phyloP scores from a whole-genome alignment of 2,797 vertebrate species.

The Catharus ustulatus region DNA sequence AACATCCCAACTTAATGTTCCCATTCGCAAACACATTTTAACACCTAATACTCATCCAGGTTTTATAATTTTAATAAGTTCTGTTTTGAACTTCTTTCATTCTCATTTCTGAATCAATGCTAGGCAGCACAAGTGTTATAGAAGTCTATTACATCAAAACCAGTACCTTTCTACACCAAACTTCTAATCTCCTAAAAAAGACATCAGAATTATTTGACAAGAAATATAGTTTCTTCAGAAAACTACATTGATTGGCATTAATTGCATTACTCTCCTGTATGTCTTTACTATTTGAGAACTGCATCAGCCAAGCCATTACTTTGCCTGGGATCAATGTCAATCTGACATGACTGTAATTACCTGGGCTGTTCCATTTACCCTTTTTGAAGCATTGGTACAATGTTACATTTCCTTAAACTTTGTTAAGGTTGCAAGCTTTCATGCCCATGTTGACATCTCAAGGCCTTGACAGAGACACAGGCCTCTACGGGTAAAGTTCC shows the following conservation, averaged over 20 bases:
- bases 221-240: conserved; percentile 28
- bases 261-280: conserved; percentile 55
- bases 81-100: neutral
- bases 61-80: conserved; percentile 11
- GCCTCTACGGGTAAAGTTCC: neutral
- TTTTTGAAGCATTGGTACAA: conserved; percentile 25
- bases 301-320: conserved; percentile 51
- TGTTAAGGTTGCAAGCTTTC: neutral
- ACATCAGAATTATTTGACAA: conserved; percentile 54
- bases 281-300: conserved; percentile 27
- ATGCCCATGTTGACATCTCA: neutral
- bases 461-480: neutral
- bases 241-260: conserved; percentile 63
- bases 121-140: neutral
- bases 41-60: neutral
- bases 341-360: conserved; percentile 59
- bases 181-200: conserved; percentile 52
- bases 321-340: conserved; percentile 56
- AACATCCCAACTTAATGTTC: neutral
- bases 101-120: conserved; percentile 20
- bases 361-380: conserved; percentile 34
- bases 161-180: conserved; percentile 16
- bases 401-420: neutral
- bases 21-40: neutral
- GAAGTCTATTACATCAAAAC: conserved; percentile 20